These are phyloP conservation scores for Strigamia maritima DNA, from an alignment of 2,888 invertebrate species.

Conservation along the genomic window DNA sequence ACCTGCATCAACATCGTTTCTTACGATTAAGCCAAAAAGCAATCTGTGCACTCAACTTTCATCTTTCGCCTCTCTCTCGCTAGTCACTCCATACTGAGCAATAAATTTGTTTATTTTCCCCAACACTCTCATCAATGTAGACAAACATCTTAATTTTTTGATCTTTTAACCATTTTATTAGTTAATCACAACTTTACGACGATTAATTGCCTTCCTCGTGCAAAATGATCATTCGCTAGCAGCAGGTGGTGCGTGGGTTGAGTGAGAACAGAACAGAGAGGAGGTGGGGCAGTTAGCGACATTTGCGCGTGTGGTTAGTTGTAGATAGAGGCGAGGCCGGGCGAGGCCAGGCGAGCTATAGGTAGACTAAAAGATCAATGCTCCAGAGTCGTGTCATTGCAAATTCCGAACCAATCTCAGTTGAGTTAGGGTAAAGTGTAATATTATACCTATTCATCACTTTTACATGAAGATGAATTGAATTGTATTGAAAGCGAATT, in stretches of 20 bases:
- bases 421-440: neutral
- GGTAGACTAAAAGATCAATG: neutral
- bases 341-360: no score
- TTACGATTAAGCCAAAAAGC: conserved; percentile 1
- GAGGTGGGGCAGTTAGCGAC: neutral
- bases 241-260: neutral
- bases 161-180: conserved; percentile 9
- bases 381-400: neutral
- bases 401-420: neutral
- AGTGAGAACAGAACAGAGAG: neutral
- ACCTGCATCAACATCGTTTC: conserved; percentile 24
- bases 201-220: neutral
- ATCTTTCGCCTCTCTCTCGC: neutral
- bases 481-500: neutral
- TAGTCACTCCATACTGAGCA: neutral
- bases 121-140: neutral
- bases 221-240: neutral
- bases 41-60: neutral
- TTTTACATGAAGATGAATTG: neutral
- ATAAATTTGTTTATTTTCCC: neutral
- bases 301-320: neutral
- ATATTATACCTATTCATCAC: neutral
- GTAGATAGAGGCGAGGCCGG: no score
- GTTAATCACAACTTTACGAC: neutral
- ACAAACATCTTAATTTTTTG: neutral